phyloP scores from a whole-genome alignment of 2,888 invertebrate genomes.

The Apotomis betuletana region DNA sequence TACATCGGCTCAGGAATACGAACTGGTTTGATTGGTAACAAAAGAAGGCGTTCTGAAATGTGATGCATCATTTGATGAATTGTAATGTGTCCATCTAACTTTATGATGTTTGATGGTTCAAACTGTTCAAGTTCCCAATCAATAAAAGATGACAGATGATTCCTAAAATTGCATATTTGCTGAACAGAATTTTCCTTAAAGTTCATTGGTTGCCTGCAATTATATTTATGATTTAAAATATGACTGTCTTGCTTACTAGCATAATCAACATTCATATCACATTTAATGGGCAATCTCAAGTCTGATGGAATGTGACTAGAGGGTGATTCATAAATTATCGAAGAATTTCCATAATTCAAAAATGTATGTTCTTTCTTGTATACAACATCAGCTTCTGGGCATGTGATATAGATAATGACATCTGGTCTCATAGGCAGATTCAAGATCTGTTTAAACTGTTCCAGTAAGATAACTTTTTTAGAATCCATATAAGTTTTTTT shows the following conservation, averaged over 20 bases:
- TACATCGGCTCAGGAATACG: conserved; percentile 71
- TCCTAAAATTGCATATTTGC: conserved; percentile 80
- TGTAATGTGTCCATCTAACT: conserved; percentile 82
- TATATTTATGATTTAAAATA: conserved; percentile 70
- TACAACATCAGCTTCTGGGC: conserved; percentile 80
- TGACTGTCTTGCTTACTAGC: conserved; percentile 54
- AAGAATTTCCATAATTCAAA: conserved; percentile 60
- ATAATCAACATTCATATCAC: conserved; percentile 57
- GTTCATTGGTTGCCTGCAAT: conserved; percentile 76
- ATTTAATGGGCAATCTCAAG: conserved; percentile 67
- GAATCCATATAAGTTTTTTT: conserved; percentile 55
- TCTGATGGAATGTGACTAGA: conserved; percentile 50
- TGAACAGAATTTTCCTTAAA: conserved; percentile 68
- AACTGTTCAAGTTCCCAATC: conserved; percentile 79
- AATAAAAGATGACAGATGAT: conserved; percentile 70
- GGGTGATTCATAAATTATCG: conserved; percentile 54
- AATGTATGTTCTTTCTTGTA: conserved; percentile 66
- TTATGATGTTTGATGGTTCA: conserved; percentile 81
- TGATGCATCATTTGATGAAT: conserved; percentile 77
- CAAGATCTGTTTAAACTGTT: conserved; percentile 66
- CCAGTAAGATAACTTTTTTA: conserved; percentile 57
- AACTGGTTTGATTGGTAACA: conserved; percentile 62
- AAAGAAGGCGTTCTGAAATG: conserved; percentile 69
- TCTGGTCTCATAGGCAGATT: conserved; percentile 68
- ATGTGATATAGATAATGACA: conserved; percentile 82